A percentile compares a stretch with the other conserved stretches of the same genome.
These are phyloP conservation scores for Patagioenas fasciata DNA, from an alignment of 2,113 vertebrate species.

Conservation along the genomic window DNA sequence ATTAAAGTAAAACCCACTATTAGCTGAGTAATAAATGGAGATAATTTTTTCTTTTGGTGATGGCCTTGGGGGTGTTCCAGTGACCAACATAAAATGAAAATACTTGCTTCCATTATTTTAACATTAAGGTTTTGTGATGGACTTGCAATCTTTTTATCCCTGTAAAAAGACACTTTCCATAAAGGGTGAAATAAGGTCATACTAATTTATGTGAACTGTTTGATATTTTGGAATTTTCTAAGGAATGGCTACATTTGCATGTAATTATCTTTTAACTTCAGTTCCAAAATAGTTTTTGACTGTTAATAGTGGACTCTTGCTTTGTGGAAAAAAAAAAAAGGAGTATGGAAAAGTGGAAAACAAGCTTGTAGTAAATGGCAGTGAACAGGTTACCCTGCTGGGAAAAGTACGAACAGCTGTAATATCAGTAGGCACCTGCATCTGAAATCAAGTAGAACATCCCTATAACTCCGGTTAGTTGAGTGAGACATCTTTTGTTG, in stretches of 20 bases:
- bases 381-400: background rate
- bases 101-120: background rate
- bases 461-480: background rate
- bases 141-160: background rate
- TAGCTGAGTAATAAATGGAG: background rate
- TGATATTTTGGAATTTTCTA: background rate
- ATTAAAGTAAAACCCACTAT: background rate
- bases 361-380: background rate
- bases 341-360: background rate
- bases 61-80: background rate
- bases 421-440: background rate
- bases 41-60: background rate
- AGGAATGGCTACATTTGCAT: background rate
- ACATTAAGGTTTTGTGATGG: background rate
- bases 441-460: background rate
- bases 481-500: background rate
- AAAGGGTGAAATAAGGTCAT: background rate
- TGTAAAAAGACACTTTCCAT: background rate
- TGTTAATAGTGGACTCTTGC: background rate
- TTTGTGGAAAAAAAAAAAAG: background rate
- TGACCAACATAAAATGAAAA: background rate
- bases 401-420: background rate
- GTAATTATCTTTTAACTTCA: background rate
- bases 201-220: background rate
- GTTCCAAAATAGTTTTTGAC: background rate